Percentiles rank a stretch among this genome's conserved stretches.
Conservation (phyloP, 2,888 invertebrate genomes). For the Pantelozetes paolii region DNA sequence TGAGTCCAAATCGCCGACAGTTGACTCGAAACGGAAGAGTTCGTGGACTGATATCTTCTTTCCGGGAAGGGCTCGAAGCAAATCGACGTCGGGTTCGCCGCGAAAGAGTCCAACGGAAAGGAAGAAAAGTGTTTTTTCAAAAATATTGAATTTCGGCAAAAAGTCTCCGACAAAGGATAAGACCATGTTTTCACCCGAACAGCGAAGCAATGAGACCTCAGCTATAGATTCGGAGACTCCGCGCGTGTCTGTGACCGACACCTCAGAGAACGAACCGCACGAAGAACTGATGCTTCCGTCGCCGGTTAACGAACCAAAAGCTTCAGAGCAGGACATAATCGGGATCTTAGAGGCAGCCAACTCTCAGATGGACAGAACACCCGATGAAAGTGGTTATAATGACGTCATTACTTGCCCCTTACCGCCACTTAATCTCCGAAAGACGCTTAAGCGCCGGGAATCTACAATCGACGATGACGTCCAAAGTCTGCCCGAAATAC, state of each 20-base stretch:
- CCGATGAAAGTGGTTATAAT: background rate
- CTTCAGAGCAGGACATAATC: conserved; percentile 38
- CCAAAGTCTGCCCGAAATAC: conserved; percentile 41
- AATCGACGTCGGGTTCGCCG: conserved; percentile 42
- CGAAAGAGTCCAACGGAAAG: conserved; percentile 40
- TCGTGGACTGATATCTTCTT: conserved; percentile 48
- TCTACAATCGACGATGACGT: conserved; percentile 41
- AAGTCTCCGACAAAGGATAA: conserved; percentile 15
- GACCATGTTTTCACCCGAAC: conserved; percentile 21
- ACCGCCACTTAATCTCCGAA: conserved; percentile 38
- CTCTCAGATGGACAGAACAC: background rate
- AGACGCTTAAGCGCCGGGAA: conserved; percentile 39
- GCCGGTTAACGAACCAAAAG: conserved; percentile 32
- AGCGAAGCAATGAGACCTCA: background rate
- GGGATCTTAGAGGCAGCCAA: conserved; percentile 32
- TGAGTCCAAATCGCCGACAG: conserved; percentile 30
- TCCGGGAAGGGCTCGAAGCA: conserved; percentile 40
- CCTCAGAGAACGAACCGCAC: conserved; percentile 30
- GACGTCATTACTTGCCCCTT: conserved; percentile 24
- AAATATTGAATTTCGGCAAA: conserved; percentile 4
- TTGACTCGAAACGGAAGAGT: conserved; percentile 43
- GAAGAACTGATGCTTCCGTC: conserved; percentile 34
- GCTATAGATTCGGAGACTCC: conserved; percentile 18
- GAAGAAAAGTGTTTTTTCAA: conserved; percentile 29
- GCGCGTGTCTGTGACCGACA: conserved; percentile 38